A percentile compares a stretch with the other conserved stretches of the same genome.
Conservation (phyloP, 2,113 vertebrate species). For the Anhinga rufa region DNA sequence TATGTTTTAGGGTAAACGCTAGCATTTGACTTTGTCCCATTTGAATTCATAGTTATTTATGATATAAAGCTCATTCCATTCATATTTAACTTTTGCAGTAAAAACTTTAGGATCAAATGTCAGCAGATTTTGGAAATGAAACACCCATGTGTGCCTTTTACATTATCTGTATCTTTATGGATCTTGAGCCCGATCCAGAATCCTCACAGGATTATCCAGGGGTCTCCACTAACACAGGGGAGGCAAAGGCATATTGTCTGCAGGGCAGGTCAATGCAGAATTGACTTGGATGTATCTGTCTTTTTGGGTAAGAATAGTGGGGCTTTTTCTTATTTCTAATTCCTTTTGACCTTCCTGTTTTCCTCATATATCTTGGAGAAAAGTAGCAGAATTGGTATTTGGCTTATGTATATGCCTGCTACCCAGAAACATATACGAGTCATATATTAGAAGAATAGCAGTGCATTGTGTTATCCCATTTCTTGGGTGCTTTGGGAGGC, state of each 20-base stretch:
- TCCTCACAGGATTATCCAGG: background rate
- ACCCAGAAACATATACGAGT: rapidly evolving
- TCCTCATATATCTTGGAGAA: background rate
- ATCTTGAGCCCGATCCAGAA: background rate
- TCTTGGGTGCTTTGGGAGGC: background rate
- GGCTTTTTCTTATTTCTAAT: background rate
- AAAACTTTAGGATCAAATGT: background rate
- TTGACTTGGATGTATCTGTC: background rate
- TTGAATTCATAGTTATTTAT: background rate
- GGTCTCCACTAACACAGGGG: background rate
- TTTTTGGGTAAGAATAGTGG: background rate
- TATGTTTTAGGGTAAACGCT: background rate
- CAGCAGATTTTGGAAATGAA: background rate
- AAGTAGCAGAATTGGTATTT: background rate
- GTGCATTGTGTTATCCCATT: background rate
- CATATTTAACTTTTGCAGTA: background rate
- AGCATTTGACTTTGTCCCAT: background rate
- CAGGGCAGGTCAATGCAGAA: background rate
- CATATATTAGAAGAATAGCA: background rate
- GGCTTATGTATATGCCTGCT: background rate
- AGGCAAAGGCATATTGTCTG: background rate
- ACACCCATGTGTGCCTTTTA: background rate
- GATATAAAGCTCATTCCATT: background rate
- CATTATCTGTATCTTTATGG: background rate
- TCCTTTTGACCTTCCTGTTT: background rate